Evolutionary conservation across 2,888 invertebrate genomes (phyloP).

Genomic region (Chirona hameri): DNA sequence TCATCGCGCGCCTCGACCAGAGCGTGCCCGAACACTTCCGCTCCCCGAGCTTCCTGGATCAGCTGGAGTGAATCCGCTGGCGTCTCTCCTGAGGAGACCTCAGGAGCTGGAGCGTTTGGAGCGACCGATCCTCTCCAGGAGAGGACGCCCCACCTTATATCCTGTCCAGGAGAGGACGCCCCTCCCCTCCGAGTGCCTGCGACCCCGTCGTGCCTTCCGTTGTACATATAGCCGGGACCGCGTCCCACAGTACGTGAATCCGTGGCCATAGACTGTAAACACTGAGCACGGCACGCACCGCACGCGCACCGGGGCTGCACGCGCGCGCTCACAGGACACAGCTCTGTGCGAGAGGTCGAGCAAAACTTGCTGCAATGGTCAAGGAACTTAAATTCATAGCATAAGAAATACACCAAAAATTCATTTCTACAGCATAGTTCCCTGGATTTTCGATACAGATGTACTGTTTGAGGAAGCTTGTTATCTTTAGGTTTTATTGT

Average conservation of each 20-base stretch:
- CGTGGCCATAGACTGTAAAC: background rate
- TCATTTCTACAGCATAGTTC: too few relatives aligned
- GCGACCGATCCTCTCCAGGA: background rate
- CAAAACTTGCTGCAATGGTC: too few relatives aligned
- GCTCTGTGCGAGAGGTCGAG: too few relatives aligned
- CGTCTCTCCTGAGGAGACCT: background rate
- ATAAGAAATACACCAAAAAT: too few relatives aligned
- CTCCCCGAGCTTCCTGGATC: slow-evolving; percentile 98
- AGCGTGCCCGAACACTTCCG: slow-evolving; percentile 99
- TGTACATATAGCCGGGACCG: background rate
- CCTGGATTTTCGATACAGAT: too few relatives aligned
- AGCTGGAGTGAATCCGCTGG: slow-evolving; percentile 61
- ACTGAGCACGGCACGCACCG: background rate
- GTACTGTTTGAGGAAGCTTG: too few relatives aligned
- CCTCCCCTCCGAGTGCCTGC: background rate
- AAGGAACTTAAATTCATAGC: too few relatives aligned
- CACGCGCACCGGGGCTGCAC: background rate
- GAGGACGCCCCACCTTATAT: background rate
- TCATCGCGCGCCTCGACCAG: slow-evolving; percentile 98
- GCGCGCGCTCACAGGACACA: background rate
- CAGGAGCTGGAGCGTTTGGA: background rate
- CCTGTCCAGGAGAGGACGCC: background rate
- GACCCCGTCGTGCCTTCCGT: background rate
- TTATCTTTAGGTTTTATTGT: too few relatives aligned
- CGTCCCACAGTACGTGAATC: background rate